Percentiles rank a stretch among this genome's conserved stretches.
These are phyloP conservation scores for Labeo rohita DNA, from an alignment of 2,113 vertebrate genomes.

Conservation along the genomic window DNA sequence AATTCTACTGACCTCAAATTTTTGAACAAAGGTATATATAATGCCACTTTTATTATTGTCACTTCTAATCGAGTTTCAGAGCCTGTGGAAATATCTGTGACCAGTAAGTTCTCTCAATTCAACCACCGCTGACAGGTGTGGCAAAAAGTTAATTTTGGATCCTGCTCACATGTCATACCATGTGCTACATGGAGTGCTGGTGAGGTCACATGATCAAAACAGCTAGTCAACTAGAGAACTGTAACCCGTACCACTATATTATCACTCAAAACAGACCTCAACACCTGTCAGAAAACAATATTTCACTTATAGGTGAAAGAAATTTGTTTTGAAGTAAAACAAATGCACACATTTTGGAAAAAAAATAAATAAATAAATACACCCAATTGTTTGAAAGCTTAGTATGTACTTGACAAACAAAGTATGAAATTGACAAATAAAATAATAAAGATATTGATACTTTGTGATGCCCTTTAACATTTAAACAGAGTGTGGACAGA, in stretches of 20 bases:
- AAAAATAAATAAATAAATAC: neutral
- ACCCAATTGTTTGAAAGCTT: no score
- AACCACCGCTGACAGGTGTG: neutral
- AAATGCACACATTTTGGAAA: neutral
- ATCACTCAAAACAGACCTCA: neutral
- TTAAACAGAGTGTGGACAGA: neutral
- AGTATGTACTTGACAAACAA: no score
- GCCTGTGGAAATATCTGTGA: neutral
- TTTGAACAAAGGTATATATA: neutral
- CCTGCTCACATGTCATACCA: neutral
- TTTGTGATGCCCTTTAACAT: neutral
- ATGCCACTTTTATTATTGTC: no score
- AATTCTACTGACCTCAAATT: no score
- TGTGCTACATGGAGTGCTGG: neutral
- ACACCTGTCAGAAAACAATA: neutral
- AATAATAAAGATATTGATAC: neutral
- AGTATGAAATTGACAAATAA: neutral
- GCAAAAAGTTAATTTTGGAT: conserved; percentile 23
- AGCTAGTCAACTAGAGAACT: neutral
- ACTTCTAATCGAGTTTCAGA: neutral
- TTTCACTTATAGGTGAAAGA: neutral
- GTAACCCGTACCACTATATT: neutral
- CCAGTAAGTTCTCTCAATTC: neutral
- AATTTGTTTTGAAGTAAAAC: neutral
- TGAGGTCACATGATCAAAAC: conserved; percentile 23